Conservation (phyloP, 92 coral and sea anemone genomes). For the Palythoa grandiflora region DNA sequence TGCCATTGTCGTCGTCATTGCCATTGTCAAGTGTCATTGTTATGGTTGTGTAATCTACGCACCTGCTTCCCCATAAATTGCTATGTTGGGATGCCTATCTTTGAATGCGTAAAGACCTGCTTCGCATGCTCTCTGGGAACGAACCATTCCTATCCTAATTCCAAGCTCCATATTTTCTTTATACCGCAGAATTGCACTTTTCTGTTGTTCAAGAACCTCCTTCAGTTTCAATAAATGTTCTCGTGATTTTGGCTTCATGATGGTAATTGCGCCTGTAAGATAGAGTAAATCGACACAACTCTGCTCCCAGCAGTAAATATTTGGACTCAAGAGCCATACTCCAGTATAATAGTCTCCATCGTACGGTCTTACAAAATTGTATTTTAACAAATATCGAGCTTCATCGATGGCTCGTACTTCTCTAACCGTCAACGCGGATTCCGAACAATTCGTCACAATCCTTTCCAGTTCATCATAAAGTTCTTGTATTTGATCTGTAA, state of each 20-base stretch:
- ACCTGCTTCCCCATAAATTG: slow-evolving; percentile 59
- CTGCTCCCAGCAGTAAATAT: slow-evolving; percentile 84
- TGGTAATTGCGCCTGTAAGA: neutral
- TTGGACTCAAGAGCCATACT: slow-evolving; percentile 88
- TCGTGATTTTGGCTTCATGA: slow-evolving; percentile 57
- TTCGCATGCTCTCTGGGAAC: slow-evolving; percentile 74
- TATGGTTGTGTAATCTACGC: neutral
- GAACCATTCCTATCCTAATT: slow-evolving; percentile 88
- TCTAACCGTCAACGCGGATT: slow-evolving; percentile 51
- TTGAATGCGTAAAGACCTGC: slow-evolving; percentile 77
- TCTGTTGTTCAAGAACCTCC: slow-evolving; percentile 52
- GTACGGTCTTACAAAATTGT: slow-evolving; percentile 72
- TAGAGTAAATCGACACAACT: slow-evolving; percentile 9
- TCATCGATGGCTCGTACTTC: slow-evolving; percentile 72
- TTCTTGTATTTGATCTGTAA: slow-evolving; percentile 64
- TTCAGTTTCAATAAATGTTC: slow-evolving; percentile 51
- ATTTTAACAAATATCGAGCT: slow-evolving; percentile 62
- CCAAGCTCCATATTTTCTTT: slow-evolving; percentile 82
- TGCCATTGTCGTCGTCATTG: no score
- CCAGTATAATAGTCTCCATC: slow-evolving; percentile 82
- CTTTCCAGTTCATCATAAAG: slow-evolving; percentile 52
- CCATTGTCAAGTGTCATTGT: no score
- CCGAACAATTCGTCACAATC: slow-evolving; percentile 51
- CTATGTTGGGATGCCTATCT: slow-evolving; percentile 29
- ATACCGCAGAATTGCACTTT: slow-evolving; percentile 67